Base-by-base conservation (phyloP, 2,797 vertebrate genomes). In the Sphenodon punctatus region DNA sequence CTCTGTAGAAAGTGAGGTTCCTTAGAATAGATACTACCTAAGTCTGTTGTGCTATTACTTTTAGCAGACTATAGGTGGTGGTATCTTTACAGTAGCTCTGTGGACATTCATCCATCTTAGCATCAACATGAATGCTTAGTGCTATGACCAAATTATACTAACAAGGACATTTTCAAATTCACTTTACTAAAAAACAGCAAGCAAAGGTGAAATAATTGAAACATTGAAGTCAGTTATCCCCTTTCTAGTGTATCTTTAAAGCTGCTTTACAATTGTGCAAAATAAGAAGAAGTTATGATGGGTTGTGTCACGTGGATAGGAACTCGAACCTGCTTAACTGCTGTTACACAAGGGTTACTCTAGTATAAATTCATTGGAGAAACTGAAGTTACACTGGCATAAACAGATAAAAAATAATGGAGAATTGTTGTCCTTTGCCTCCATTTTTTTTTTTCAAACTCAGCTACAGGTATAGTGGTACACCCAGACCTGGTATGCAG, bases 1-100 rank as follows among this genome's bases (percentile, higher is more conserved):
- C 78, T 82, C 71, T 79, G 66, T 87, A 91, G 77, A 83, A 92
- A 25, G 71, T 91, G 76, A 89, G 78, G 93, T 89, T n/a, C n/a
- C n/a, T n/a, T n/a, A n/a, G n/a, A n/a, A n/a, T n/a, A n/a, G n/a
- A n/a, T n/a, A n/a, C n/a, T n/a, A n/a, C n/a, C n/a, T n/a, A n/a
- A n/a, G n/a, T n/a, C n/a, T n/a, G n/a, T n/a, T n/a, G n/a, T n/a
- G n/a, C n/a, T n/a, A n/a, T n/a, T n/a, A n/a, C n/a, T n/a, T n/a
- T n/a, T n/a, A n/a, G n/a, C n/a, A n/a, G n/a, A n/a, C n/a, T n/a
- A n/a, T n/a, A n/a, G n/a, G n/a, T n/a, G n/a, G n/a, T 86, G 88
- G 72, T 59, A 79, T 90, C 84, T 58, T 76, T 85, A 76, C 66
- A 43, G 58, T 69, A 77, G 46, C 67, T 91, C 46, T 80, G 38